These are phyloP conservation scores for Clarias macrocephalus DNA, from an alignment of 2,113 vertebrate species.

Conservation along the genomic window DNA sequence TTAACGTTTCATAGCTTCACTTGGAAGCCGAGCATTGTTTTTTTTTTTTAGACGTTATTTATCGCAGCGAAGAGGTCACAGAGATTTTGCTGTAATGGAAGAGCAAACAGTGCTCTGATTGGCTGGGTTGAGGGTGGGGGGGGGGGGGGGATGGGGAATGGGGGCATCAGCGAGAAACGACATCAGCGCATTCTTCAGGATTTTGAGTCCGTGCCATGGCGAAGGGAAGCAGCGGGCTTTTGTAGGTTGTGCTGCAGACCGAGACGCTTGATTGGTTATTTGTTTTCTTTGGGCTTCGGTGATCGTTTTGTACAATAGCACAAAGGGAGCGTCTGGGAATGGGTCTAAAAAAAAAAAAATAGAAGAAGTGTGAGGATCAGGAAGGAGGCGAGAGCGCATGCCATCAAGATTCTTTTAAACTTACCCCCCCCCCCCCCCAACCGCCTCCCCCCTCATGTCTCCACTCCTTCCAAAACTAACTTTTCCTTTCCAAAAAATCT, in stretches of 20 bases:
- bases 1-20: neutral
- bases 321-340: neutral
- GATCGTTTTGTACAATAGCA: neutral
- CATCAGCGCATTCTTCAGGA: neutral
- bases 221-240: neutral
- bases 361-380: neutral
- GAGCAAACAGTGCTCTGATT: conserved; percentile 3
- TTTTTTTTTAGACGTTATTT: neutral
- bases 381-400: neutral
- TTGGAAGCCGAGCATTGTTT: neutral
- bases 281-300: neutral
- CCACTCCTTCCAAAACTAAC: conserved; percentile 6
- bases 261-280: neutral
- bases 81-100: neutral
- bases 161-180: neutral
- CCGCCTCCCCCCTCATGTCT: neutral
- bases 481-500: neutral
- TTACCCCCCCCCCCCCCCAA: conserved; percentile 45
- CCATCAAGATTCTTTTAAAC: neutral
- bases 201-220: neutral
- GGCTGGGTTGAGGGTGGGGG: neutral
- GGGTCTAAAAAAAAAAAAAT: neutral
- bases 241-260: neutral
- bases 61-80: neutral
- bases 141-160: neutral